These are phyloP conservation scores for Zaprionus gabonicus DNA, from an alignment of 1,140 invertebrate genomes.

Conservation along the genomic window DNA sequence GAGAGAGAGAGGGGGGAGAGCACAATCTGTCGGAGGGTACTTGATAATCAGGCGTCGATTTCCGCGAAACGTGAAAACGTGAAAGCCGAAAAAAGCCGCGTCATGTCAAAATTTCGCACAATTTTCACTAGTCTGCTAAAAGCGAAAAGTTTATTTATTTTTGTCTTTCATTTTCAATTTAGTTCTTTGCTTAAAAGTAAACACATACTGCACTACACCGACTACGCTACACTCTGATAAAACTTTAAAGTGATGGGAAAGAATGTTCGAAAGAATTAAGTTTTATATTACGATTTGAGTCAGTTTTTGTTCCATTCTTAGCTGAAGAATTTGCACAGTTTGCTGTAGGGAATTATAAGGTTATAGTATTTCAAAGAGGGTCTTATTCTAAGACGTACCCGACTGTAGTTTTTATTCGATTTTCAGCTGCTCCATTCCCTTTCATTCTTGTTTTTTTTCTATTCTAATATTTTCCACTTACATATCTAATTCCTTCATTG, in stretches of 20 bases:
- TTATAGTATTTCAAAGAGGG: too few species aligned
- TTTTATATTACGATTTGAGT: background rate
- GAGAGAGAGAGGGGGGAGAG: background rate
- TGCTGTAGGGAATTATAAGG: too few species aligned
- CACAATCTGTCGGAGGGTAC: slow-evolving; percentile 4
- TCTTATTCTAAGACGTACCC: too few species aligned
- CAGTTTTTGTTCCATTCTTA: background rate
- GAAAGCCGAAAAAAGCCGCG: slow-evolving; percentile 25
- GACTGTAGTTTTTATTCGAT: background rate
- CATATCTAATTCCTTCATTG: background rate
- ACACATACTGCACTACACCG: background rate
- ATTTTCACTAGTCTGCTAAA: slow-evolving; percentile 39
- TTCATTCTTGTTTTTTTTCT: background rate
- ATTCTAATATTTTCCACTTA: background rate
- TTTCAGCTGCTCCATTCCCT: background rate
- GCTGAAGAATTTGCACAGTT: too few species aligned
- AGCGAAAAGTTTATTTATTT: slow-evolving; percentile 20
- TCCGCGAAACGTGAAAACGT: slow-evolving; percentile 48
- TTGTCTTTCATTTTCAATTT: background rate
- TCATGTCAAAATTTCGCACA: slow-evolving; percentile 42
- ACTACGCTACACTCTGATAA: background rate
- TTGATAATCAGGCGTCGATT: slow-evolving; percentile 46
- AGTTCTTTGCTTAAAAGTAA: background rate
- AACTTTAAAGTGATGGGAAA: background rate
- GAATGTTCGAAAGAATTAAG: background rate